Percentiles rank a stretch among this genome's conserved stretches.
Conservation (phyloP, 2,888 invertebrate species). For the Phortica okadai region DNA sequence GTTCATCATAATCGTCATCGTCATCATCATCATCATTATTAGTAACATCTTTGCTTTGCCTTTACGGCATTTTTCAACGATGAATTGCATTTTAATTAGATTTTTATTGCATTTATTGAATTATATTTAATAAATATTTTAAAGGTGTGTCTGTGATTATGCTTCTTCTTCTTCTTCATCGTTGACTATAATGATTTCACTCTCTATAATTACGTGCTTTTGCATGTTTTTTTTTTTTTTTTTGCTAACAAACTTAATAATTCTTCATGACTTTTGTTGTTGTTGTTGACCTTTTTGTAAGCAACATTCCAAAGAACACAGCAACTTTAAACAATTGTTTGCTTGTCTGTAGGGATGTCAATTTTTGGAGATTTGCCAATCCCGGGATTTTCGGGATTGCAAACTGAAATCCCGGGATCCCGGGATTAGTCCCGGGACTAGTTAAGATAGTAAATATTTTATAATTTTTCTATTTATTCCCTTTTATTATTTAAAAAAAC, state of each 20-base stretch:
- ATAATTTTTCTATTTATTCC: too few relatives aligned
- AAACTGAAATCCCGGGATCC: too few relatives aligned
- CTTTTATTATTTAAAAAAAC: too few relatives aligned
- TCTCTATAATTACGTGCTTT: background rate
- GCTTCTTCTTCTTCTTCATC: background rate
- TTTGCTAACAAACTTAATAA: background rate
- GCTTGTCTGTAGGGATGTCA: background rate
- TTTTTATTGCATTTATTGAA: slow-evolving; percentile 40
- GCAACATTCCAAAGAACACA: slow-evolving; percentile 15
- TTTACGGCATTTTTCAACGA: slow-evolving; percentile 48
- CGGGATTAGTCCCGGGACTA: too few relatives aligned
- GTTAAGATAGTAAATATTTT: too few relatives aligned
- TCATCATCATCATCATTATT: background rate
- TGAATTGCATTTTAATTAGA: slow-evolving; percentile 70
- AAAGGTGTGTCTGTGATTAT: background rate
- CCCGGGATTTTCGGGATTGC: too few relatives aligned
- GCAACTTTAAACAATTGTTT: slow-evolving; percentile 20
- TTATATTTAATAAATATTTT: slow-evolving; percentile 2
- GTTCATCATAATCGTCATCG: background rate
- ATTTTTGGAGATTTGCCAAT: too few relatives aligned
- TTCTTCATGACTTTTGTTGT: slow-evolving; percentile 3
- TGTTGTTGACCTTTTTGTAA: slow-evolving; percentile 25
- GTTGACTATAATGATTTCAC: background rate
- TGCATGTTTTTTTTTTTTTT: background rate
- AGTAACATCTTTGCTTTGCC: slow-evolving; percentile 18